Evolutionary conservation across 2,797 vertebrate genomes (phyloP).

Genomic region (Scolopax rusticola): DNA sequence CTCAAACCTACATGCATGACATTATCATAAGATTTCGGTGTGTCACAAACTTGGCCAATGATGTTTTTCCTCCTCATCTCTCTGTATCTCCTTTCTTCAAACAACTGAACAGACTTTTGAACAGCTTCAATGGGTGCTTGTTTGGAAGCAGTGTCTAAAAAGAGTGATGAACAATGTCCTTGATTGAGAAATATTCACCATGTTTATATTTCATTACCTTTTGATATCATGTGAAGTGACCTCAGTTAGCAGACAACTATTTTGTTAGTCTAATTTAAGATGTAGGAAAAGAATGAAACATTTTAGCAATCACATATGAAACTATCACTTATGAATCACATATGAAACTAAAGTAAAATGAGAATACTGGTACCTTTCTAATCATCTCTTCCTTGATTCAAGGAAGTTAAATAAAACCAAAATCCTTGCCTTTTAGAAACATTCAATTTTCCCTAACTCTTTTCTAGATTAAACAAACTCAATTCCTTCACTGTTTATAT

Average conservation of each 20-base stretch:
- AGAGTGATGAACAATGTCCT: background rate
- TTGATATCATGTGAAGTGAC: background rate
- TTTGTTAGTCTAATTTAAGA: background rate
- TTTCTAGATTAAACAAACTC: background rate
- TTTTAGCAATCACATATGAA: background rate
- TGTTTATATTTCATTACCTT: background rate
- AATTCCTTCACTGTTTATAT: background rate
- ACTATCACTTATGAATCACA: background rate
- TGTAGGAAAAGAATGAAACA: background rate
- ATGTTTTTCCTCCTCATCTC: conserved; percentile 96
- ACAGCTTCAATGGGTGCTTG: conserved; percentile 94
- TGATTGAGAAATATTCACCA: background rate
- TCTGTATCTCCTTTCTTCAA: conserved; percentile 91
- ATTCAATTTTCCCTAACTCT: background rate
- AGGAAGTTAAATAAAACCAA: background rate
- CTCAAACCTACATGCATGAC: conserved; percentile 98
- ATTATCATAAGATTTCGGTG: conserved; percentile 96
- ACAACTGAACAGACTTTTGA: conserved; percentile 89
- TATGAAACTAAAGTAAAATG: background rate
- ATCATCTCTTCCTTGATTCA: background rate
- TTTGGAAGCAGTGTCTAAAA: conserved; percentile 86
- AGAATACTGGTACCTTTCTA: background rate
- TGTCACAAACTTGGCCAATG: conserved; percentile 97
- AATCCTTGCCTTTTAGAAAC: background rate
- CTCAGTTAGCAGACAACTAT: background rate